Base-by-base conservation (phyloP, 2,113 vertebrate genomes). In the Pseudopipra pipra region DNA sequence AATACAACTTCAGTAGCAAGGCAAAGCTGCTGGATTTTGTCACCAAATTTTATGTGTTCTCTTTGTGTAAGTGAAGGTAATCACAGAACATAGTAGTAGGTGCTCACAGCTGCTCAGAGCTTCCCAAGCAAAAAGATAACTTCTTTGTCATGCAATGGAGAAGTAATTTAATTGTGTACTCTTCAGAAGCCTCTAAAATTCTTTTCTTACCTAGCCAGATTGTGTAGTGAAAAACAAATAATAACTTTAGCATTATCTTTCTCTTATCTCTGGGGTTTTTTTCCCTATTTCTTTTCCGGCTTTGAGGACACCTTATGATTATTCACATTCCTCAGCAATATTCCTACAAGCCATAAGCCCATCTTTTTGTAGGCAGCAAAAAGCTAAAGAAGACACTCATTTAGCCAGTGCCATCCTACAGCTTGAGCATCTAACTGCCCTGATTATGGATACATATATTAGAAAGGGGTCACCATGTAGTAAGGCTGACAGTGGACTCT, bases 391-490 rank as follows among this genome's bases (percentile, higher is more conserved):
- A 24, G 47, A 49, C 9, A 22, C 14, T 31, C 9, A 3, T 41
- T 80, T 68, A 80, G 11, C 19, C n/a, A 65, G 8, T 56, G 22
- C 5, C 17, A 63, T 67, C 18, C 12, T 30, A 67, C 44, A 12
- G 2, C 39, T 44, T 63, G 52, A 52, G 7, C 12, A 44, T 18
- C 15, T 33, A 35, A 49, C 5, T 52, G 37, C 12, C 37, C 52
- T 33, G 12, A 3, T 25, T 44, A n/a, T 58, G 19, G 24, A 12
- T 30, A 14, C 6, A 11, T 31, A 0, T 11, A 16, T 24, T 66
- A 35, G 46, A 62, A 93, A 37, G 4, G 6, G 3, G 5, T 55
- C 25, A 33, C 24, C 21, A 41, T 0, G 0, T 10, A 39, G 11
- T 12, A 51, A 74, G 6, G 21, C 30, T 52, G 37, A 58, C 47